Conservation (phyloP, 37 sponge, comb jelly and placozoan species). For the Spongia lamella region DNA sequence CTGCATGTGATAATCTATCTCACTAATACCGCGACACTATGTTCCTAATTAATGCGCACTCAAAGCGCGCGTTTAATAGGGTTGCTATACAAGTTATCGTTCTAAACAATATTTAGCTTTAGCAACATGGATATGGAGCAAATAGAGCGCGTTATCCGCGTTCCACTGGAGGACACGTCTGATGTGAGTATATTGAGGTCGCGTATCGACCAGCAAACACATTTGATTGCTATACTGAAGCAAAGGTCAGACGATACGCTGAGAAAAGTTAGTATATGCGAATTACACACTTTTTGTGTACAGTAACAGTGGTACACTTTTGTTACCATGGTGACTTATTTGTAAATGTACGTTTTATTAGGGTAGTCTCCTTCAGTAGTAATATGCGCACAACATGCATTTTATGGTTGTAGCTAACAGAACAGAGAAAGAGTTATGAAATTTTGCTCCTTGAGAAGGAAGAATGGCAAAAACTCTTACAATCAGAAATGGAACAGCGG, state of each 20-base stretch:
- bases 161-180: too few relatives aligned
- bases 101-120: too few relatives aligned
- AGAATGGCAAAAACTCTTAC: background rate
- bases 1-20: too few relatives aligned
- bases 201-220: slow-evolving; percentile 71
- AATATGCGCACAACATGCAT: background rate
- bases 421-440: slow-evolving; percentile 4
- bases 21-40: too few relatives aligned
- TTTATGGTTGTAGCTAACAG: background rate
- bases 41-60: too few relatives aligned
- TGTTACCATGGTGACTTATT: background rate
- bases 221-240: slow-evolving; percentile 75
- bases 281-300: background rate
- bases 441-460: slow-evolving; percentile 5
- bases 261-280: slow-evolving; percentile 16
- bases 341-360: too few relatives aligned
- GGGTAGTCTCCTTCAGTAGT: background rate
- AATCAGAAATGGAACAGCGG: background rate
- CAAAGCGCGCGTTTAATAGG: too few relatives aligned
- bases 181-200: slow-evolving; percentile 45
- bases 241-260: slow-evolving; percentile 52
- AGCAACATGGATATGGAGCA: too few relatives aligned
- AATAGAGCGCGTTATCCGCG: too few relatives aligned
- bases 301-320: background rate
- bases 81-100: too few relatives aligned